Evolutionary conservation across 2,888 invertebrate genomes (phyloP).

Genomic region (Rhodophaea formosa): DNA sequence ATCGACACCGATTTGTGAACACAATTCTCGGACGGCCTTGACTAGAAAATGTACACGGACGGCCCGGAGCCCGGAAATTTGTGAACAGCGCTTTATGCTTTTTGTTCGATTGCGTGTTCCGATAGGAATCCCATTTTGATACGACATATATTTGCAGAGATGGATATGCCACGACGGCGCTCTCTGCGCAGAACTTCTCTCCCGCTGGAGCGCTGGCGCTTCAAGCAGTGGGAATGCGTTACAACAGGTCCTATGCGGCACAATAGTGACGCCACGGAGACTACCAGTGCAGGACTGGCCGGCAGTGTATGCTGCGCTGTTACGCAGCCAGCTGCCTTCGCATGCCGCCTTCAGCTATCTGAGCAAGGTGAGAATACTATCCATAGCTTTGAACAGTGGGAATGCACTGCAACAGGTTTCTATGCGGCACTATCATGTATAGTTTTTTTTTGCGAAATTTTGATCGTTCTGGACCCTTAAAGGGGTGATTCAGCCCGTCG

Average conservation of each 20-base stretch:
- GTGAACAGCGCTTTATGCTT: no score
- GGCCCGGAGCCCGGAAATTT: no score
- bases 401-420: neutral
- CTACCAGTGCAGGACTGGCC: conserved; percentile 38
- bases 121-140: neutral
- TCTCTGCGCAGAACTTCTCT: conserved; percentile 37
- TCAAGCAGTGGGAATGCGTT: conserved; percentile 21
- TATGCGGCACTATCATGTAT: no score
- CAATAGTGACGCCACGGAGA: conserved; percentile 46
- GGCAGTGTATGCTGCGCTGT: conserved; percentile 46
- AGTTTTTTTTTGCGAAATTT: no score
- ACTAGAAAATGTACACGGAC: no score
- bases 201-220: conserved; percentile 31
- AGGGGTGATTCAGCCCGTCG: no score
- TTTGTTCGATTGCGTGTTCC: no score
- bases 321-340: conserved; percentile 41
- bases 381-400: neutral
- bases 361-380: conserved; percentile 52
- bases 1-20: no score
- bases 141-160: conserved; percentile 36
- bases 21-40: no score
- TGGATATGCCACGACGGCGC: conserved; percentile 49
- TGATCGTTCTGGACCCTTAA: no score
- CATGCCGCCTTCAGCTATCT: conserved; percentile 59
- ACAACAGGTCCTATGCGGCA: conserved; percentile 46